Percentiles rank a stretch among this genome's conserved stretches.
Conservation (phyloP, 2,888 invertebrate species). For the Thymelicus sylvestris region DNA sequence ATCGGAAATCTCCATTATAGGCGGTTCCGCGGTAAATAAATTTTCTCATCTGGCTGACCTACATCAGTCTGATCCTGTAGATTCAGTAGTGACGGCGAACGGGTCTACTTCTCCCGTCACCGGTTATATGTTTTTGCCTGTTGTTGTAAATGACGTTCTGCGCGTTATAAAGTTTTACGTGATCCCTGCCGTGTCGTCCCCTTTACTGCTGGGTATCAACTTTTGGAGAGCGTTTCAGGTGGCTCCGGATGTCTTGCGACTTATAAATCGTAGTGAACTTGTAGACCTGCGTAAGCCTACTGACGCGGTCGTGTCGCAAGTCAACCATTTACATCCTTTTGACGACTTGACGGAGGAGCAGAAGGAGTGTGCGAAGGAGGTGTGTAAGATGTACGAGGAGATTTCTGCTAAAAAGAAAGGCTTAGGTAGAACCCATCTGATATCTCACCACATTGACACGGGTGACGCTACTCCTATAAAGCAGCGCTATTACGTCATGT, state of each 20-base stretch:
- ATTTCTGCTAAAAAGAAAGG: not conserved
- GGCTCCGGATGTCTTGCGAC: not conserved
- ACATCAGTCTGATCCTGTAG: conserved; percentile 1
- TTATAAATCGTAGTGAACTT: not conserved
- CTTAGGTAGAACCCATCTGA: too few species aligned
- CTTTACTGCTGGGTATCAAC: too few species aligned
- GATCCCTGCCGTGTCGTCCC: too few species aligned
- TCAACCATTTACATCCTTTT: too few species aligned
- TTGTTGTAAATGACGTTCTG: conserved; percentile 20
- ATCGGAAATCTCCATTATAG: conserved; percentile 15
- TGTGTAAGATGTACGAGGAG: too few species aligned
- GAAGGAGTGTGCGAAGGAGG: too few species aligned
- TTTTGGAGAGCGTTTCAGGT: too few species aligned
- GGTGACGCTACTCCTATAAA: conserved; percentile 18
- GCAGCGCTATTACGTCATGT: conserved; percentile 22
- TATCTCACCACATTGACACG: too few species aligned
- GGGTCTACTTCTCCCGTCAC: conserved; percentile 16
- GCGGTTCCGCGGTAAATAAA: not conserved
- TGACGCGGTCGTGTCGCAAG: not conserved
- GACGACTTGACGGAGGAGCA: too few species aligned
- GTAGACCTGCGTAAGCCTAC: conserved; percentile 4
- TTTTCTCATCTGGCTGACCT: conserved; percentile 1
- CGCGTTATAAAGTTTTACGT: too few species aligned
- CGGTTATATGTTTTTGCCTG: conserved; percentile 30
- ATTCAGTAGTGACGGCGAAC: conserved; percentile 16